phyloP scores from a whole-genome alignment of 2,888 invertebrate genomes.

The Leucophenga maculata region DNA sequence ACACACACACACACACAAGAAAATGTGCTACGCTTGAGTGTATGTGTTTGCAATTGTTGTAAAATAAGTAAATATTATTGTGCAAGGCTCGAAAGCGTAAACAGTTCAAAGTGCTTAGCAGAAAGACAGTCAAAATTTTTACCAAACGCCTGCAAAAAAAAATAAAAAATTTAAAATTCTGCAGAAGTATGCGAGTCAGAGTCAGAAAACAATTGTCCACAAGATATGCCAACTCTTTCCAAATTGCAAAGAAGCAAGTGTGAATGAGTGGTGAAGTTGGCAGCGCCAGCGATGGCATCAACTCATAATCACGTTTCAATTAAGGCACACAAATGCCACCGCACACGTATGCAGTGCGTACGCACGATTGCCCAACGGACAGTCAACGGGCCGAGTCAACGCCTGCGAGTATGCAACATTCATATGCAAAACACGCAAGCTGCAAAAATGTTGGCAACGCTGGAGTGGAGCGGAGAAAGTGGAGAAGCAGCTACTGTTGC shows the following conservation, averaged over 20 bases:
- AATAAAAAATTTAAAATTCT: too few relatives aligned
- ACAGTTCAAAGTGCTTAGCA: too few relatives aligned
- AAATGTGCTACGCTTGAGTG: neutral
- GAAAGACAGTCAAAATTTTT: neutral
- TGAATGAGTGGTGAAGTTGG: neutral
- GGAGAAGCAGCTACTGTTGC: too few relatives aligned
- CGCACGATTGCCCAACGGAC: constrained; percentile 5
- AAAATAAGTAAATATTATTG: too few relatives aligned
- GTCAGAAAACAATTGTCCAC: neutral
- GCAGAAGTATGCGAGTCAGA: too few relatives aligned
- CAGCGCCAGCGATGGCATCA: neutral
- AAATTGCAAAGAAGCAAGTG: neutral
- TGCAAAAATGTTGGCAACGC: neutral
- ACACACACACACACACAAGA: constrained; percentile 33
- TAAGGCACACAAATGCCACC: constrained; percentile 2
- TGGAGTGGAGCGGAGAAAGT: too few relatives aligned
- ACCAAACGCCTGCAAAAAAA: neutral
- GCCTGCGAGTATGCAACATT: constrained; percentile 13
- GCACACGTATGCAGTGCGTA: neutral
- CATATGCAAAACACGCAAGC: constrained; percentile 25
- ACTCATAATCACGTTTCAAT: constrained; percentile 30
- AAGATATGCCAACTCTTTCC: neutral
- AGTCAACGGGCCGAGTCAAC: neutral
- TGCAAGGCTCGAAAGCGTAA: too few relatives aligned
- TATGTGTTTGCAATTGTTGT: neutral